These are phyloP conservation scores for Ceyx cyanopectus DNA, from an alignment of 2,113 vertebrate genomes.

Conservation along the genomic window DNA sequence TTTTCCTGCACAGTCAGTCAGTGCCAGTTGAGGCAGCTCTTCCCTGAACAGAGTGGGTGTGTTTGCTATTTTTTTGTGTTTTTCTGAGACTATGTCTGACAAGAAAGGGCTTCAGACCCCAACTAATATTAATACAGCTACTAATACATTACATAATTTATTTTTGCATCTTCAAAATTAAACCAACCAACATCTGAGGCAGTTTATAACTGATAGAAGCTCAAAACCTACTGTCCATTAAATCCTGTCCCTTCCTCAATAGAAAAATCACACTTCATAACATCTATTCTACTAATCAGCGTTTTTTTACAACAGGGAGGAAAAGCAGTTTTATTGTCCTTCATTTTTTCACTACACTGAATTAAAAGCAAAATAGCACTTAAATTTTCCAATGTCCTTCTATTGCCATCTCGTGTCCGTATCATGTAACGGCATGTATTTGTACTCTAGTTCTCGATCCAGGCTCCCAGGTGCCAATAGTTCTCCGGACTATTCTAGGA, in stretches of 20 bases:
- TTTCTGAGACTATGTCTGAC: neutral
- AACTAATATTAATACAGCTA: neutral
- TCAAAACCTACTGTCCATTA: neutral
- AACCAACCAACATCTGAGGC: neutral
- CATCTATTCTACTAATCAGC: neutral
- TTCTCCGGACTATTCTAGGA: neutral
- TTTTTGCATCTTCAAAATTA: neutral
- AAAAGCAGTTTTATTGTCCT: neutral
- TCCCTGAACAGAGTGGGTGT: neutral
- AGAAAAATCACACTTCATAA: neutral
- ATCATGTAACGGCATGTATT: neutral
- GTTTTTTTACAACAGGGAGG: neutral
- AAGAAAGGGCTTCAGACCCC: neutral
- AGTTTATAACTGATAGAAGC: neutral
- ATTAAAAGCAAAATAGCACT: neutral
- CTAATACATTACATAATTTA: neutral
- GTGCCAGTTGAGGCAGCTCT: neutral
- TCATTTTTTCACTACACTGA: neutral
- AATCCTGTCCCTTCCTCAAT: neutral
- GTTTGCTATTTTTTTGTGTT: neutral
- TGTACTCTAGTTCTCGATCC: neutral
- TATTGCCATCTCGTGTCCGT: slow-evolving; percentile 34
- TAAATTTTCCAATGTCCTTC: neutral
- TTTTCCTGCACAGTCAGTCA: neutral
- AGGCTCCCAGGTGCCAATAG: too few species aligned